These are phyloP conservation scores for Hybognathus amarus DNA, from an alignment of 2,797 vertebrate species.

Conservation along the genomic window DNA sequence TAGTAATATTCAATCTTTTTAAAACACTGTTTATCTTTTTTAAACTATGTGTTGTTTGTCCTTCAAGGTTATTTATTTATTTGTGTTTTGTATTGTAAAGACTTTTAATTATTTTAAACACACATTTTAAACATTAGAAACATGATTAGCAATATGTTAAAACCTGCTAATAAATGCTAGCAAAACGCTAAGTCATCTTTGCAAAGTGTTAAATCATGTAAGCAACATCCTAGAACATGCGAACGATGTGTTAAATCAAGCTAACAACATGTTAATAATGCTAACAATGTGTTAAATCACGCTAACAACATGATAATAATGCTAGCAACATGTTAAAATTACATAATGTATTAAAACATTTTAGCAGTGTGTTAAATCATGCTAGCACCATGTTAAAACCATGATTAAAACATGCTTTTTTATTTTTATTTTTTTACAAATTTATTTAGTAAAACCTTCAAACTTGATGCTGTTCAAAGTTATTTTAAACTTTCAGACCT, in stretches of 20 bases:
- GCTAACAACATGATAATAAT: neutral
- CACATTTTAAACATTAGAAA: neutral
- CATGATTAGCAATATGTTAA: too few relatives aligned
- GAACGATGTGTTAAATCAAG: too few relatives aligned
- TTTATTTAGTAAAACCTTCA: neutral
- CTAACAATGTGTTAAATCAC: neutral
- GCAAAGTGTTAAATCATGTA: too few relatives aligned
- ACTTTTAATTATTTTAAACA: neutral
- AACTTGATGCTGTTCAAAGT: neutral
- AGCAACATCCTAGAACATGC: too few relatives aligned
- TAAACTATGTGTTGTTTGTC: neutral
- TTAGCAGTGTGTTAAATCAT: too few relatives aligned
- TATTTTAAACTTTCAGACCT: neutral
- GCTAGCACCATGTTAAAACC: neutral
- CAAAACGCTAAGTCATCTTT: too few relatives aligned
- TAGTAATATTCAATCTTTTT: neutral
- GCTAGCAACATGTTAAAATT: too few relatives aligned
- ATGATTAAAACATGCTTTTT: too few relatives aligned
- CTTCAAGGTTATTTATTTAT: neutral
- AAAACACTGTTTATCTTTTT: neutral
- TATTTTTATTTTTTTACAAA: too few relatives aligned
- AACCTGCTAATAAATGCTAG: too few relatives aligned
- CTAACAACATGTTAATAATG: too few relatives aligned
- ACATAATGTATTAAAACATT: too few relatives aligned
- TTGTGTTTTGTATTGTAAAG: neutral